Evolutionary conservation across 2,797 vertebrate genomes (phyloP), one percentile per base, ranked within the genome.

Genomic region (Enteromius trimaculatus): DNA sequence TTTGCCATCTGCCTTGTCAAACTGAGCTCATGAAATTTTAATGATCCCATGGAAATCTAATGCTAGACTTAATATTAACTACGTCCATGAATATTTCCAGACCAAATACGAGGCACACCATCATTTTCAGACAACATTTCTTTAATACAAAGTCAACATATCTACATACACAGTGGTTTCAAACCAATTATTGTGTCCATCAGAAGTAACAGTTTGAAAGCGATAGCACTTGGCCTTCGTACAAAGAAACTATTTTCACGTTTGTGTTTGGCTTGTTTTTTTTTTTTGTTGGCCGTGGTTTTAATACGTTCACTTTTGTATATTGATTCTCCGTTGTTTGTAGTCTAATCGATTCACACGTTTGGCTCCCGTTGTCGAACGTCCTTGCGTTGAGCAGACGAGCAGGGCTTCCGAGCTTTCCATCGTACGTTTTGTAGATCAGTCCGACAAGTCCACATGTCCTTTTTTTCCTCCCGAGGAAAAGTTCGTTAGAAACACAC

Each of bases 91-190:
- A 23, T 53, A 23, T 29, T 19, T 65, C 10, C 17, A 83, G 7
- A 31, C 10, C 19, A 83, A 70, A 78, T 4, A 78, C 16, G 37
- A 80, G 29, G 51, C 58, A 29, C 68, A 53, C 70, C 39, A 64
- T 49, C 2, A 29, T 62, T 34, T 95, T 96, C 95, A 95, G 97
- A 97, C 96, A 96, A 96, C 96, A 96, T 95, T 97, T 97, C 97
- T 99, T 99, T 99, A 99, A 99, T 99, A 99, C 97, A 99, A 99
- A 99, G 96, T 98, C 93, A 96, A 97, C 97, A 96, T 98, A 99
- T 99, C 97, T 99, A 99, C 97, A 99, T 96, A 98, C 96, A 97
- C 95, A 93, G 97, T 96, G 96, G 96, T 94, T 93, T 95, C 94
- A 94, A 96, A 95, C 96, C 96, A 97, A 95, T 96, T 95, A 93